These are phyloP conservation scores for Blera fallax DNA, from an alignment of 2,888 invertebrate genomes.

Conservation along the genomic window DNA sequence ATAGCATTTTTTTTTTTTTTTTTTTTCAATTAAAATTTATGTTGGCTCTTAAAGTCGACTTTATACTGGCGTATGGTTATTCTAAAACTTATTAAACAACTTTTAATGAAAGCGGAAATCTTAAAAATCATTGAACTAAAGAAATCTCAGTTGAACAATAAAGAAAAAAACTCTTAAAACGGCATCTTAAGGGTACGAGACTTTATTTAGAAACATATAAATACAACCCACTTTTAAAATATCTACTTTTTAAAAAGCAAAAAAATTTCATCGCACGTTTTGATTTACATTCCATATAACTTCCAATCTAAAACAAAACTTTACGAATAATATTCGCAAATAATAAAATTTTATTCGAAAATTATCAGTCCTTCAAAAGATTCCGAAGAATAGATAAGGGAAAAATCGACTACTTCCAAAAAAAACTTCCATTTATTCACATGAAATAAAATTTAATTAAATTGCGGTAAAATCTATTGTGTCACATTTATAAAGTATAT, in stretches of 20 bases:
- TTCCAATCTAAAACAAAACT: conserved; percentile 5
- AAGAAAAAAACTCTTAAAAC: too few species aligned
- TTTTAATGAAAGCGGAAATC: too few species aligned
- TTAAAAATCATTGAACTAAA: too few species aligned
- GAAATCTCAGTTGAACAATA: too few species aligned
- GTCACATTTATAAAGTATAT: conserved; percentile 32
- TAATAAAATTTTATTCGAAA: conserved; percentile 46
- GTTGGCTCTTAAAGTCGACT: too few species aligned
- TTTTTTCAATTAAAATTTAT: too few species aligned
- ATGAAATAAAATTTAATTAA: conserved; percentile 49
- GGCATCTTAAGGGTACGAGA: too few species aligned
- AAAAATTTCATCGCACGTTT: conserved; percentile 1
- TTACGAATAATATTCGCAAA: conserved; percentile 7
- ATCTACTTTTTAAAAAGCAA: not conserved
- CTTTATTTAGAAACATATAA: not conserved
- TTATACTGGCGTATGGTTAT: too few species aligned
- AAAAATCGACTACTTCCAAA: not conserved
- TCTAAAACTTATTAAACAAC: too few species aligned
- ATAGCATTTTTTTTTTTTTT: too few species aligned
- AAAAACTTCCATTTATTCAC: not conserved
- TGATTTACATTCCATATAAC: not conserved
- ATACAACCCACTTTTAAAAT: not conserved
- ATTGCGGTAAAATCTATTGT: conserved; percentile 28
- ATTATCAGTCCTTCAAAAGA: conserved; percentile 42
- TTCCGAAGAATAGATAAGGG: conserved; percentile 30